Conservation (phyloP, 2,113 vertebrate genomes). For the Phalacrocorax carbo region DNA sequence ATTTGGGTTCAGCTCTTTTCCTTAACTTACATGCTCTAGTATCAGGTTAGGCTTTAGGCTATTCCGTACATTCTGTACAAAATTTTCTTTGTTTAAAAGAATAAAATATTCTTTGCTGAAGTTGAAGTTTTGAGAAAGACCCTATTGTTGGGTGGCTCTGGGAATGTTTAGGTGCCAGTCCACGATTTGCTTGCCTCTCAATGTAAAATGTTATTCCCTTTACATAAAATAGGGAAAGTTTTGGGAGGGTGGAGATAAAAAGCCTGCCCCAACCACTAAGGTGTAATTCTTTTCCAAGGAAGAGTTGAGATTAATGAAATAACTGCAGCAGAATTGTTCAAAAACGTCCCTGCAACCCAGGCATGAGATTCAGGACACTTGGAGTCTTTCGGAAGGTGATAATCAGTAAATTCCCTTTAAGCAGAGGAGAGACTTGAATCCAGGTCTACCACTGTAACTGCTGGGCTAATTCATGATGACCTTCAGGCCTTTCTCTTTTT, state of each 20-base stretch:
- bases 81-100: not conserved
- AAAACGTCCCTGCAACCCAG: not conserved
- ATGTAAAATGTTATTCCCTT: not conserved
- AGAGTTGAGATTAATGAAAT: not conserved
- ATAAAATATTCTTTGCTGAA: not conserved
- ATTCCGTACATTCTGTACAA: not conserved
- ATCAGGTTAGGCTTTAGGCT: not conserved
- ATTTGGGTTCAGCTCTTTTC: not conserved
- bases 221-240: not conserved
- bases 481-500: not conserved
- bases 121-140: not conserved
- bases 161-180: not conserved
- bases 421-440: not conserved
- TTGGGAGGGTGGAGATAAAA: not conserved
- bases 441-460: not conserved
- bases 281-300: not conserved
- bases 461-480: not conserved
- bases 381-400: not conserved
- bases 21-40: no score
- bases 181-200: not conserved
- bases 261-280: not conserved
- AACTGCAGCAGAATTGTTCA: not conserved
- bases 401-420: not conserved
- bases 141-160: not conserved
- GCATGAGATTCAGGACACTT: not conserved